phyloP scores from a whole-genome alignment of 2,888 invertebrate genomes.

The Spicauda simplicius region DNA sequence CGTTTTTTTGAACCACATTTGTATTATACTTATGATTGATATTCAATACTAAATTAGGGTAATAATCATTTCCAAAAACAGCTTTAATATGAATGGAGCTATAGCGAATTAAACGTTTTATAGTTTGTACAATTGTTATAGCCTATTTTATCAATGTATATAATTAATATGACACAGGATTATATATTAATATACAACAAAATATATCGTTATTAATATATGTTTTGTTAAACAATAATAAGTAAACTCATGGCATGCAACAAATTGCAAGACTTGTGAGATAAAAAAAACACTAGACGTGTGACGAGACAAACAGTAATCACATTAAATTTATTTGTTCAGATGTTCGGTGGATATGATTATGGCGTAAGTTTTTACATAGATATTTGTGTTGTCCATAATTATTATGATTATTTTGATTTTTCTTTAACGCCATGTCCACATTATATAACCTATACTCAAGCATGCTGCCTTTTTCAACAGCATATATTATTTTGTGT shows the following conservation, averaged over 20 bases:
- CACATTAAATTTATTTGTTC: constrained; percentile 59
- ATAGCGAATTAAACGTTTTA: too few species aligned
- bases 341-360: constrained; percentile 85
- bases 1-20: too few species aligned
- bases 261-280: neutral
- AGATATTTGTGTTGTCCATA: constrained; percentile 53
- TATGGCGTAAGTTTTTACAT: constrained; percentile 78
- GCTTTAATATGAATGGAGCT: too few species aligned
- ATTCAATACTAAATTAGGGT: too few species aligned
- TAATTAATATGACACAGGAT: too few species aligned
- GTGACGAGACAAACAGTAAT: constrained; percentile 12
- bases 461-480: constrained; percentile 34
- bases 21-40: too few species aligned
- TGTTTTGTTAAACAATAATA: neutral
- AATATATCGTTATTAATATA: too few species aligned
- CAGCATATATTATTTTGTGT: constrained; percentile 24
- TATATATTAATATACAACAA: too few species aligned
- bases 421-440: constrained; percentile 51
- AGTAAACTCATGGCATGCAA: neutral
- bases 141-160: too few species aligned
- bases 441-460: constrained; percentile 30
- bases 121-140: too few species aligned
- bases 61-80: too few species aligned
- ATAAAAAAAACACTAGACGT: neutral
- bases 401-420: constrained; percentile 44